Base-by-base conservation (phyloP, 2,888 invertebrate genomes). In the Miltochrista miniata region DNA sequence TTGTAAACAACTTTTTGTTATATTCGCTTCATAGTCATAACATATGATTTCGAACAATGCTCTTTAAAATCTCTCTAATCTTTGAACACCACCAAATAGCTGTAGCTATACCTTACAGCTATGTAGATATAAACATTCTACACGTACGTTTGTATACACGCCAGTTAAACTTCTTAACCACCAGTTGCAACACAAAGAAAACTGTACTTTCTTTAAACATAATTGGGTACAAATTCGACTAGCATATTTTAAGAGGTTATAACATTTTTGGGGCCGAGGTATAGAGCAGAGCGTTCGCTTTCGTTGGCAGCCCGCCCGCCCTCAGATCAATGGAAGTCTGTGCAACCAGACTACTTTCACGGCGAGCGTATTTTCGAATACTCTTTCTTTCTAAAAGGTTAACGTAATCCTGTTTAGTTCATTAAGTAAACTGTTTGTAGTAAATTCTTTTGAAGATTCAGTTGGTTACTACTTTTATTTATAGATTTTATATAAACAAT, bases 291-390 rank as follows among this genome's bases (percentile, higher is more conserved):
- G 53, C 80, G 73, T 81, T 90, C 89, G 73, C 89, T 89, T 89
- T 89, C 90, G 85, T 83, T 87, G 81, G 85, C 80, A 71, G 69
- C 71, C 74, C 74, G 74, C 67, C 67, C 68, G 66, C 69, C 64
- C 74, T 69, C 64, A 85, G 87, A 88, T 89, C 89, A 90, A 90
- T 90, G 89, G 76, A 68, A 72, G 83, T 82, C 85, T 85, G 72
- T 79, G 81, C 76, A 76, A 79, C 76, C 76, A 82, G 79, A 82
- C 81, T 79, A 84, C 81, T 81, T 84, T 85, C 81, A 83, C 85
- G 78, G 70, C 72, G 67, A 76, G 71, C 79, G 80, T 79, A 76
- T 78, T 78, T 79, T 70, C 65, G 70, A 72, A 71, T 67, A 62
- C 68, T 71, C 72, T 77, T 74, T 68, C 46, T 64, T 68, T 70